Conservation (phyloP, 2,113 vertebrate genomes). For the Bungarus multicinctus region DNA sequence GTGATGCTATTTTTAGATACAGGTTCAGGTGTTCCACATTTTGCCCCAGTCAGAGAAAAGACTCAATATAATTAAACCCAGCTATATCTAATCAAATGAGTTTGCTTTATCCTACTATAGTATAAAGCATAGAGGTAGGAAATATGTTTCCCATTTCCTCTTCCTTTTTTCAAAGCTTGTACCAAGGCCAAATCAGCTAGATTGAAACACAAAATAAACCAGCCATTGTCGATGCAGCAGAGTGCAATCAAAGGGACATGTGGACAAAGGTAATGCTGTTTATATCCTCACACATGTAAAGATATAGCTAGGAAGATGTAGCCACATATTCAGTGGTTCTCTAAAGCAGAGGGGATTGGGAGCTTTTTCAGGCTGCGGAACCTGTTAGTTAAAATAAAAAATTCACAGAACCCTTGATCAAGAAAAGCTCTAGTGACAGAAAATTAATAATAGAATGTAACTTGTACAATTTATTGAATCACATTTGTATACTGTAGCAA, state of each 20-base stretch:
- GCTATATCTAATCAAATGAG: background rate
- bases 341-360: background rate
- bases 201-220: background rate
- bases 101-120: background rate
- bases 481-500: background rate
- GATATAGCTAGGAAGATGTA: background rate
- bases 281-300: background rate
- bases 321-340: background rate
- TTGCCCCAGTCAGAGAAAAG: background rate
- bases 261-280: background rate
- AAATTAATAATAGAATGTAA: background rate
- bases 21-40: background rate
- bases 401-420: background rate
- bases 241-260: background rate
- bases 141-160: background rate
- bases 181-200: background rate
- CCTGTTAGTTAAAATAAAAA: background rate
- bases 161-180: background rate
- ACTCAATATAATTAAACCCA: background rate
- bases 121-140: background rate
- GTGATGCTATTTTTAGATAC: background rate
- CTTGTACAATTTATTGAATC: background rate
- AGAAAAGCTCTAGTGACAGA: background rate
- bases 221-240: background rate
- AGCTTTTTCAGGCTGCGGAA: background rate